phyloP scores from a whole-genome alignment of 2,113 vertebrate genomes.

The Microtus montanus region DNA sequence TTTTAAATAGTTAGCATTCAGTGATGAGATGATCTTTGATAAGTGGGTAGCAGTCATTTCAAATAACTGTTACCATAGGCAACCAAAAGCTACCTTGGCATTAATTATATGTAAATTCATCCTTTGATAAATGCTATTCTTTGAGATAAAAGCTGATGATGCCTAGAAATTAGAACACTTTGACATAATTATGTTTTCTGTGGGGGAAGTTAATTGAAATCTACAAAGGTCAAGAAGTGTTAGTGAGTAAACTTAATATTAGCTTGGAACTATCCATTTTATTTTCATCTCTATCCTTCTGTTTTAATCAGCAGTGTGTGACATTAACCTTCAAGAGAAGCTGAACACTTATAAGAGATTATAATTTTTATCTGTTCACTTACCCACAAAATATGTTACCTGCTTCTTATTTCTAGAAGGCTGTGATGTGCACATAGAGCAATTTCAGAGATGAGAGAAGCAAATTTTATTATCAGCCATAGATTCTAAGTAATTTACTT shows the following conservation, averaged over 20 bases:
- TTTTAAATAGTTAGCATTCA: background rate
- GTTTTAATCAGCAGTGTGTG: constrained; percentile 32
- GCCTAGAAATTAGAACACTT: constrained; percentile 48
- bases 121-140: constrained; percentile 53
- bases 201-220: constrained; percentile 32
- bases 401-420: constrained; percentile 22
- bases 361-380: background rate
- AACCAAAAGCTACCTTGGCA: constrained; percentile 58
- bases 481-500: constrained; percentile 14
- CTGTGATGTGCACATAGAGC: background rate
- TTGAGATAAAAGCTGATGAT: constrained; percentile 55
- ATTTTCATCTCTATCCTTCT: background rate
- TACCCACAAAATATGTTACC: background rate
- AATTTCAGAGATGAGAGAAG: constrained; percentile 17
- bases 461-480: constrained; percentile 17
- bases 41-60: constrained; percentile 47
- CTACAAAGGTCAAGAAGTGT: constrained; percentile 42
- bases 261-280: background rate
- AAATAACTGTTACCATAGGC: constrained; percentile 55
- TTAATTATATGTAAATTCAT: constrained; percentile 70
- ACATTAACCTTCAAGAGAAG: constrained; percentile 7
- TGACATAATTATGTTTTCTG: constrained; percentile 47
- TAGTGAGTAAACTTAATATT: background rate
- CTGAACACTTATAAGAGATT: constrained; percentile 17
- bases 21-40: background rate